Evolutionary conservation across 2,113 vertebrate species (phyloP).

Genomic region (Mionectes macconnelli): DNA sequence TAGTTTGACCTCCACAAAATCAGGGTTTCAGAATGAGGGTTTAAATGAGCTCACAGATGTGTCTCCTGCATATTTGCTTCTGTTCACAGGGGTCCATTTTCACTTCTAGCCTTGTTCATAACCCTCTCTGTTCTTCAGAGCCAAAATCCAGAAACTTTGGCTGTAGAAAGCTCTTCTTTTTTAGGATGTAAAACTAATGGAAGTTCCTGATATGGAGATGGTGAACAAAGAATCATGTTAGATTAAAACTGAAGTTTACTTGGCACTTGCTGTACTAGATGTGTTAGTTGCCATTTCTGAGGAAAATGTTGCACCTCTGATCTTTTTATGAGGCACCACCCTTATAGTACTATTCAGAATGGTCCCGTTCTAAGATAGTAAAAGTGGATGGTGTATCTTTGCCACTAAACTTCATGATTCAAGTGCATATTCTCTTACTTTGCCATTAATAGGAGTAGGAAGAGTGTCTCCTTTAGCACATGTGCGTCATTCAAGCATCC

Average conservation of each 20-base stretch:
- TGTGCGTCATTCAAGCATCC: background rate
- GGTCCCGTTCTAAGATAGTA: background rate
- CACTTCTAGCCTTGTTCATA: background rate
- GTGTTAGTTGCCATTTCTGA: background rate
- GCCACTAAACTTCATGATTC: background rate
- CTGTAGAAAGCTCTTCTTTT: background rate
- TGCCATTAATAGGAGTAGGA: background rate
- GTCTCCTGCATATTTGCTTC: background rate
- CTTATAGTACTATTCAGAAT: background rate
- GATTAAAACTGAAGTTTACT: background rate
- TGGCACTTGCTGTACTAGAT: background rate
- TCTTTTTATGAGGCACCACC: background rate
- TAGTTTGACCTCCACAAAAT: background rate
- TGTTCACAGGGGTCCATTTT: background rate
- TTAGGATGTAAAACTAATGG: background rate
- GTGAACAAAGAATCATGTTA: background rate
- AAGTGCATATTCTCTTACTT: background rate
- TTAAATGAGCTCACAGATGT: background rate
- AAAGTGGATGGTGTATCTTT: background rate
- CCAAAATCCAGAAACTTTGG: background rate
- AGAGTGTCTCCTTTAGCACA: background rate
- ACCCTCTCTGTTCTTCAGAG: background rate
- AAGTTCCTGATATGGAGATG: accelerated
- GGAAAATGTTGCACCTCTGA: background rate
- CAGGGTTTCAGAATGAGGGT: background rate